Evolutionary conservation across 2,113 vertebrate species (phyloP).

Genomic region (Agelaius phoeniceus): DNA sequence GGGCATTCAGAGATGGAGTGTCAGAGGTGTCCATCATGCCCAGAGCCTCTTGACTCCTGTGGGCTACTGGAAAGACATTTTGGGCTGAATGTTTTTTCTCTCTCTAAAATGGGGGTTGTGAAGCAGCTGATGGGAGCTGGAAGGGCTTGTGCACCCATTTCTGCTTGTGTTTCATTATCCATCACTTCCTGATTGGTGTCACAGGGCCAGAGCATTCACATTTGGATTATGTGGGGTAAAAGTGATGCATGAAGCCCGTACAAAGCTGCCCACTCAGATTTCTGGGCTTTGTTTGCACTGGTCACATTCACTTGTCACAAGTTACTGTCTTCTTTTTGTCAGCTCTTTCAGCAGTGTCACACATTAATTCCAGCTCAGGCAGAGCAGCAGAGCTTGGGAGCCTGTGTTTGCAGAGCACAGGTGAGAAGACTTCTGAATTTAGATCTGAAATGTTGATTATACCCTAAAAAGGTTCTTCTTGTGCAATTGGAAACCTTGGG

Average conservation of each 20-base stretch:
- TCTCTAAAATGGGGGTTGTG: neutral
- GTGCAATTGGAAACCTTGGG: neutral
- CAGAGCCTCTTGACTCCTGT: neutral
- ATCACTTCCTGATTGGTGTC: neutral
- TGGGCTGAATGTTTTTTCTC: neutral
- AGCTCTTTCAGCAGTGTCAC: neutral
- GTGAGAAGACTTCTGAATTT: neutral
- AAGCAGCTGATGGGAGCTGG: neutral
- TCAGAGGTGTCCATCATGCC: neutral
- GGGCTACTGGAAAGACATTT: neutral
- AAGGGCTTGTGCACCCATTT: neutral
- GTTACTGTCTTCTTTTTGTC: neutral
- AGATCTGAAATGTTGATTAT: neutral
- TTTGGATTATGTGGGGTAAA: neutral
- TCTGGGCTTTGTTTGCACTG: neutral
- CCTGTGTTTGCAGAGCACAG: neutral
- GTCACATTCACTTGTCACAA: slow-evolving; percentile 13
- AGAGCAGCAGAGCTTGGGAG: neutral
- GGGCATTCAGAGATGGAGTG: neutral
- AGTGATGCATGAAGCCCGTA: neutral
- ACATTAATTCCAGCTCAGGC: neutral
- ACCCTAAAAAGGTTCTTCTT: neutral
- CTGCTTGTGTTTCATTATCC: neutral
- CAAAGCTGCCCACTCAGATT: neutral
- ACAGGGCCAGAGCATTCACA: neutral